Evolutionary conservation across 2,797 vertebrate species (phyloP).

Genomic region (Gorsachius magnificus): DNA sequence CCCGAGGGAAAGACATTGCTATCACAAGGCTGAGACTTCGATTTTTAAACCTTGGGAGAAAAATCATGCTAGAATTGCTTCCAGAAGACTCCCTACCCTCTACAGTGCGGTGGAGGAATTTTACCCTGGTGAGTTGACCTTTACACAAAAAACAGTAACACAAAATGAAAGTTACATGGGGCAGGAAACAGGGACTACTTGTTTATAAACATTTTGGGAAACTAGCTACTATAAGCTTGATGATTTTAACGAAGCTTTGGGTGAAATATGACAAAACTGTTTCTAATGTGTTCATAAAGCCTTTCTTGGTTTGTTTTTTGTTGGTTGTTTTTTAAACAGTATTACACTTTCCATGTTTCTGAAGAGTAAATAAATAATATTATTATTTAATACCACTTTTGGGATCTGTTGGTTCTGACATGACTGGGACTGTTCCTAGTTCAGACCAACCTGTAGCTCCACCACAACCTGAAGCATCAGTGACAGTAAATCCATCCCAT

Average conservation of each 20-base stretch:
- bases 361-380: neutral
- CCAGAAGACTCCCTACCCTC: neutral
- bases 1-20: neutral
- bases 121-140: neutral
- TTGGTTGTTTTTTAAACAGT: neutral
- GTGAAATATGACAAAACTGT: neutral
- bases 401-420: neutral
- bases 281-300: neutral
- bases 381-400: neutral
- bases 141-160: neutral
- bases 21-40: accelerated
- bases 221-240: neutral
- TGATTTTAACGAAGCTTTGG: neutral
- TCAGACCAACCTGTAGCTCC: neutral
- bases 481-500: neutral
- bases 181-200: neutral
- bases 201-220: neutral
- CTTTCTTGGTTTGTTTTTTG: neutral
- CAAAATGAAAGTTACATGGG: neutral
- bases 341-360: neutral
- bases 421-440: neutral
- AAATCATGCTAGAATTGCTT: neutral
- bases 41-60: neutral
- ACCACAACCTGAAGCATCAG: neutral
- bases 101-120: neutral